A percentile compares a stretch with the other conserved stretches of the same genome.
Conservation (phyloP, 2,113 vertebrate genomes). For the Progne subis region DNA sequence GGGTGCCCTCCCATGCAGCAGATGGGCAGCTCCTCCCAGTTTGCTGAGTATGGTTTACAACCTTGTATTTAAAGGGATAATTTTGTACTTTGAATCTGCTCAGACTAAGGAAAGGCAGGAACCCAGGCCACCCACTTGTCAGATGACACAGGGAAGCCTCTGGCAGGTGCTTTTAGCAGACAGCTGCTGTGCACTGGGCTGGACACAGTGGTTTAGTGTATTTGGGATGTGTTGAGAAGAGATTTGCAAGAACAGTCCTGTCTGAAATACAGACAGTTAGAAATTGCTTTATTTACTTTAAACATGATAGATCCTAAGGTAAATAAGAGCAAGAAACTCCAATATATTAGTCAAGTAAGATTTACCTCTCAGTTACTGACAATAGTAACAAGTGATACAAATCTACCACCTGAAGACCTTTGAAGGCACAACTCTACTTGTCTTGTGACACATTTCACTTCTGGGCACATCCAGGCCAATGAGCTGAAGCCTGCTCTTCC, state of each 20-base stretch:
- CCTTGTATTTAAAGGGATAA: constrained; percentile 17
- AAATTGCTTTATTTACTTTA: neutral
- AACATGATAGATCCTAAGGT: rapidly evolving
- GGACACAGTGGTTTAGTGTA: neutral
- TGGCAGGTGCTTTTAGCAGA: neutral
- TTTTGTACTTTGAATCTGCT: neutral
- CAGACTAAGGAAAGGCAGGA: neutral
- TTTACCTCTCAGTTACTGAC: neutral
- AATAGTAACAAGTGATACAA: neutral
- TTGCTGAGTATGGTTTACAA: neutral
- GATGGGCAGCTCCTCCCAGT: neutral
- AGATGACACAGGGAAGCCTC: neutral
- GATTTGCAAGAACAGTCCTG: neutral
- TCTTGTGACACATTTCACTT: neutral
- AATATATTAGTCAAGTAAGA: neutral
- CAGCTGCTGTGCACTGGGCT: neutral
- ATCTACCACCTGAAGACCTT: neutral
- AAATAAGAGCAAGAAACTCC: neutral
- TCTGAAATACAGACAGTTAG: neutral
- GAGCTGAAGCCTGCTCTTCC: neutral
- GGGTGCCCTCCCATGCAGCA: neutral
- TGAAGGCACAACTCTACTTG: neutral
- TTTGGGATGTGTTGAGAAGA: neutral
- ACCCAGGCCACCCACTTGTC: neutral
- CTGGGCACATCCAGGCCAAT: neutral